Conservation (phyloP, 2,797 vertebrate species). For the Psittacula derbiana region DNA sequence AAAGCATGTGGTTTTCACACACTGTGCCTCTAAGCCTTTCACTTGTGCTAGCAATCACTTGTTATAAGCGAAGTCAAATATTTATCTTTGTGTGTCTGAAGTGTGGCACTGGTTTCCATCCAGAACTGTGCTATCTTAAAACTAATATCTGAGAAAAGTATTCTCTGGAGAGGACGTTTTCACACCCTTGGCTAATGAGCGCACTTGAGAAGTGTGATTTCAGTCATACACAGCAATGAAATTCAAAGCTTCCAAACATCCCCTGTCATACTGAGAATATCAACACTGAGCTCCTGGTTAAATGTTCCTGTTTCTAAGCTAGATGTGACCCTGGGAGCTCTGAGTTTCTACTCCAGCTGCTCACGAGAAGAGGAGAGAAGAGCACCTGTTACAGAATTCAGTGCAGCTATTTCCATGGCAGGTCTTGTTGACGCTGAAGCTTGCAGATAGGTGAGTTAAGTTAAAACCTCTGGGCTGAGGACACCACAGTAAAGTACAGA, state of each 20-base stretch:
- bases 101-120: neutral
- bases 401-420: neutral
- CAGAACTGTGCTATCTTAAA: neutral
- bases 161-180: neutral
- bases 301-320: neutral
- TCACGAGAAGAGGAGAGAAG: neutral
- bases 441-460: neutral
- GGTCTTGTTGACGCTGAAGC: neutral
- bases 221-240: neutral
- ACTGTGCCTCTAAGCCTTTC: neutral
- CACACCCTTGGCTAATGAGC: neutral
- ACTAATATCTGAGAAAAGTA: neutral
- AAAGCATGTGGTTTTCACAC: neutral
- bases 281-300: neutral
- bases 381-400: neutral
- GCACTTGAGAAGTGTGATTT: neutral
- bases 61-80: neutral
- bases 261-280: neutral
- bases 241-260: neutral
- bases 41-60: neutral
- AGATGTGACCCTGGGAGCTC: neutral
- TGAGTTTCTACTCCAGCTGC: neutral
- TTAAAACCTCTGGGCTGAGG: neutral
- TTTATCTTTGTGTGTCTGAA: neutral
- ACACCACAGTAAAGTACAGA: neutral